A percentile compares a stretch with the other conserved stretches of the same genome.
These are phyloP conservation scores for Apostichopus californicus DNA, from an alignment of 35 echinoderm and acorn worm genomes.

Conservation along the genomic window DNA sequence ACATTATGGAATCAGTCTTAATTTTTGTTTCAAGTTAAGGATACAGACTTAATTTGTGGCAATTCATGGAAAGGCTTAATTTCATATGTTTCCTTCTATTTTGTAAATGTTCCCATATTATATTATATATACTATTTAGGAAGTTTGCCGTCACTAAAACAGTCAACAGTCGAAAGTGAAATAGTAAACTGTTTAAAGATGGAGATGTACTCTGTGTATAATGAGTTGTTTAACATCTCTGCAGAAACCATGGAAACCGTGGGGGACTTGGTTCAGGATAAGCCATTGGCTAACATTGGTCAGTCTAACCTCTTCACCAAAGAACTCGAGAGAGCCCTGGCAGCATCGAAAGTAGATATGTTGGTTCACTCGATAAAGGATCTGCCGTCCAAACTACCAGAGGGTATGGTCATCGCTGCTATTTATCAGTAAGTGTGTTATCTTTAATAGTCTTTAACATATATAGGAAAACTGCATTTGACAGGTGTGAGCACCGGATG, in stretches of 20 bases:
- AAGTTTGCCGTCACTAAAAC: too few relatives aligned
- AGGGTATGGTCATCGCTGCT: slow-evolving; percentile 80
- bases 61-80: too few relatives aligned
- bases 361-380: slow-evolving; percentile 96
- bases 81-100: too few relatives aligned
- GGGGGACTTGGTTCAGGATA: slow-evolving; percentile 87
- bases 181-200: background rate
- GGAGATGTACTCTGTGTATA: background rate
- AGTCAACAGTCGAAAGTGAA: too few relatives aligned
- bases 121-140: too few relatives aligned
- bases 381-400: slow-evolving; percentile 73
- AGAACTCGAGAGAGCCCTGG: slow-evolving; percentile 85
- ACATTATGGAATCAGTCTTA: too few relatives aligned
- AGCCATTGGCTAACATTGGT: slow-evolving; percentile 83
- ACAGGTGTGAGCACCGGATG: too few relatives aligned
- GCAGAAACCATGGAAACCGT: slow-evolving; percentile 96
- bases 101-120: too few relatives aligned
- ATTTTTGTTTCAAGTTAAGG: too few relatives aligned
- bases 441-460: too few relatives aligned
- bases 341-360: slow-evolving; percentile 77
- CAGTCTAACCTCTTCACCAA: slow-evolving; percentile 90
- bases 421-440: slow-evolving; percentile 77
- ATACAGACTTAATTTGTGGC: too few relatives aligned
- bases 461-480: too few relatives aligned
- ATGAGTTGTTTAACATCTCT: background rate